Evolutionary conservation across 2,888 invertebrate genomes (phyloP).

Genomic region (Drosophila fulvimacula): DNA sequence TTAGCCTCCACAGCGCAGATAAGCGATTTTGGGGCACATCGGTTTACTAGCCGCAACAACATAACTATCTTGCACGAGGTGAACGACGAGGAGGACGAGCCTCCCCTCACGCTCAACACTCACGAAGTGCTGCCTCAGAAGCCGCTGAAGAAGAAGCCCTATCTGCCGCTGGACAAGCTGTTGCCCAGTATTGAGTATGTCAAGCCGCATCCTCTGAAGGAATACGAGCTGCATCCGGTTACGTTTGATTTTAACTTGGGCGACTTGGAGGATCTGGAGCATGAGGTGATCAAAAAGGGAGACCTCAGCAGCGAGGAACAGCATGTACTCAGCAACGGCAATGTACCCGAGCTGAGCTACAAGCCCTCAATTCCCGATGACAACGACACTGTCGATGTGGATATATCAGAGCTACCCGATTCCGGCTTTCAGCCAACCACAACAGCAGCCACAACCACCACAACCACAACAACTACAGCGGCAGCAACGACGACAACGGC

Average conservation of each 20-base stretch:
- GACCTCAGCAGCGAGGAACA: constrained; percentile 81
- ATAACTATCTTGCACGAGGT: constrained; percentile 81
- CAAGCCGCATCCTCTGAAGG: constrained; percentile 74
- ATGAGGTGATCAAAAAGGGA: constrained; percentile 81
- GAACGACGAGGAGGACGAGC: constrained; percentile 45
- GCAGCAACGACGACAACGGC: constrained; percentile 32
- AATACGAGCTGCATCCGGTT: constrained; percentile 82
- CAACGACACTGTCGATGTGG: constrained; percentile 57
- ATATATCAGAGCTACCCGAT: constrained; percentile 52
- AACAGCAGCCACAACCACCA: constrained; percentile 24
- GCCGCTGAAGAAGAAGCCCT: constrained; percentile 81
- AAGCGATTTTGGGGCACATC: constrained; percentile 29
- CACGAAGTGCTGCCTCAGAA: constrained; percentile 79
- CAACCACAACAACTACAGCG: constrained; percentile 16
- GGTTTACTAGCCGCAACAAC: constrained; percentile 54
- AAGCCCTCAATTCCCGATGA: constrained; percentile 65
- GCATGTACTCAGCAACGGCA: constrained; percentile 73
- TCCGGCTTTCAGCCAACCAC: constrained; percentile 33
- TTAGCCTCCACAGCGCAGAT: constrained; percentile 34
- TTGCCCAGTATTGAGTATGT: constrained; percentile 73
- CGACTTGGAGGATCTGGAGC: constrained; percentile 83
- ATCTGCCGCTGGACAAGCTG: constrained; percentile 77
- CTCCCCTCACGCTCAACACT: constrained; percentile 74
- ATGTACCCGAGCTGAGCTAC: constrained; percentile 45
- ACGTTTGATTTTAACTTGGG: constrained; percentile 84